Conservation (phyloP, 2,113 vertebrate genomes). For the Aptenodytes patagonicus region DNA sequence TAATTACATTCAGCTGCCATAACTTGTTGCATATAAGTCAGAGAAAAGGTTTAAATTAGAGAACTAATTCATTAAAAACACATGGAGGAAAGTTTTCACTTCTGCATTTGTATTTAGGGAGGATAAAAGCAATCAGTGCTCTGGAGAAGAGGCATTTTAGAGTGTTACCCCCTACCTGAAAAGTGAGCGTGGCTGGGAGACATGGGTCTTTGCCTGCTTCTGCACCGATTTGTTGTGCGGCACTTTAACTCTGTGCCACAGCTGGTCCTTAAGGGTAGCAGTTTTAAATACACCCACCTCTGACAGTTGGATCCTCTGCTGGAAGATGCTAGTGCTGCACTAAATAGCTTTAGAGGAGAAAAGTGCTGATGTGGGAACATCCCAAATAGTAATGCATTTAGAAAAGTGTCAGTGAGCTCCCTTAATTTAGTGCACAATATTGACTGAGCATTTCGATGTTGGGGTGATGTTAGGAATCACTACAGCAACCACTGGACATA, state of each 20-base stretch:
- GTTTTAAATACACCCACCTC: background rate
- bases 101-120: background rate
- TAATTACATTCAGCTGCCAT: background rate
- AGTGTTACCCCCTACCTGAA: background rate
- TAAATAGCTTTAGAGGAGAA: background rate
- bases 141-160: background rate
- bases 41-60: background rate
- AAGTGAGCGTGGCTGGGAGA: fast-evolving
- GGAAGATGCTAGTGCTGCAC: background rate
- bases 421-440: background rate
- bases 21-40: background rate
- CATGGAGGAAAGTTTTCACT: background rate
- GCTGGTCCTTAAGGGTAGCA: background rate
- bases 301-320: background rate
- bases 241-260: background rate
- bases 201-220: background rate
- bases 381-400: background rate
- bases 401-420: background rate
- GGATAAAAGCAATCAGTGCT: background rate
- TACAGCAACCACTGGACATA: background rate
- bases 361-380: background rate
- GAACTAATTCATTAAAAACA: background rate
- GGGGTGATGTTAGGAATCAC: background rate
- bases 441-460: background rate
- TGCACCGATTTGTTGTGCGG: background rate